These are phyloP conservation scores for Enteromius fasciolatus DNA, from an alignment of 2,797 vertebrate species.

Conservation along the genomic window DNA sequence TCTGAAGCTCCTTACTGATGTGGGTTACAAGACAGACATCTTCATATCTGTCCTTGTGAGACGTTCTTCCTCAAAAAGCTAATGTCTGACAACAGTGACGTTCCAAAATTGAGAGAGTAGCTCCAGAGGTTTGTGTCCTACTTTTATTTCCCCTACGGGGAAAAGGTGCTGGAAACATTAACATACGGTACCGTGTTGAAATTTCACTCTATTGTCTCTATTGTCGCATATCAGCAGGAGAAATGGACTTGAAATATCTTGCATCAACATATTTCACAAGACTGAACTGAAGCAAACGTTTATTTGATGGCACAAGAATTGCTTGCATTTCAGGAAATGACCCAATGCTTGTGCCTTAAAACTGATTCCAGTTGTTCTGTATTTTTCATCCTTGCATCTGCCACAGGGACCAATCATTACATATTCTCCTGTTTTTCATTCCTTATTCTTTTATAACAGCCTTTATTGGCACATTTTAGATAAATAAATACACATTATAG, in stretches of 20 bases:
- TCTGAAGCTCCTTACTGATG: neutral
- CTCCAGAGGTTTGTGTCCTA: slow-evolving; percentile 38
- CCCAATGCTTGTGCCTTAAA: slow-evolving; percentile 21
- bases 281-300: slow-evolving; percentile 4
- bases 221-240: neutral
- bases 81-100: neutral
- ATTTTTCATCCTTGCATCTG: slow-evolving; percentile 15
- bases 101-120: slow-evolving; percentile 6
- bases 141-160: slow-evolving; percentile 31
- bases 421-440: slow-evolving; percentile 20
- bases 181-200: neutral
- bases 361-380: slow-evolving; percentile 25
- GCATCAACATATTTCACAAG: slow-evolving; percentile 28
- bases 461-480: slow-evolving; percentile 63
- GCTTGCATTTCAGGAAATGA: slow-evolving; percentile 45
- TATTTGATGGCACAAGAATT: slow-evolving; percentile 44
- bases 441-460: slow-evolving; percentile 65
- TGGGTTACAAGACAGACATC: neutral
- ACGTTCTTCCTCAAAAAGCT: neutral
- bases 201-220: neutral
- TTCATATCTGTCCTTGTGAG: slow-evolving; percentile 2
- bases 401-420: slow-evolving; percentile 34
- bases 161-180: slow-evolving; percentile 10
- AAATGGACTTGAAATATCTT: slow-evolving; percentile 8
- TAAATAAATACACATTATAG: slow-evolving; percentile 66